Base-by-base conservation (phyloP, 2,797 vertebrate genomes). In the Tarsius wallacei region DNA sequence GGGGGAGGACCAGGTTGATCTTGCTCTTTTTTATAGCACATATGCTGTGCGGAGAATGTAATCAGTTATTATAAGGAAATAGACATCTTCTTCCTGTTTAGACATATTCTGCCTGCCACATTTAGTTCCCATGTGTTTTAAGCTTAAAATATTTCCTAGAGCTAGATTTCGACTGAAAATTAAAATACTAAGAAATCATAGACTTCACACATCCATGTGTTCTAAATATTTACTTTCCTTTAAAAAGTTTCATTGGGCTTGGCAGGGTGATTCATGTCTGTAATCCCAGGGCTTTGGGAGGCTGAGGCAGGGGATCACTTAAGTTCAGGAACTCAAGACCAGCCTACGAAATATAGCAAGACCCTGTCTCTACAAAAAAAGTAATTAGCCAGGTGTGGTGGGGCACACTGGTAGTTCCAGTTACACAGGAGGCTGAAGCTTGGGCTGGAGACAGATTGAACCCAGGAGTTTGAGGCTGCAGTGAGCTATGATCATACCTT, bases 181-280 rank as follows among this genome's bases (percentile, higher is more conserved):
- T 74, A 95, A 88, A 95, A 85, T 95, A 80, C 76, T 55, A 83
- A 76, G 63, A 71, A 87, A 93, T 63, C 24, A 70, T 2, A 83
- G 47, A 61, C 6, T 28, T 85, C 47, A 49, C 15, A n/a, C 0
- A 1, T 59, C 11, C 42, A 3, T 7, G 13, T 55, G 11, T 77
- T 81, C 47, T 70, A 88, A 94, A 87, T 66, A 82, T 87, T 94
- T 92, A 55, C n/a, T 91, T 93, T 90, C 55, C 33, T 92, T 87
- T 64, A 53, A 73, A 28, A 85, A 74, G 12, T 0, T 10, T 16
- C 53, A 14, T 8, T 70, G 66, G 66, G 33, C n/a, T n/a, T 33
- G 66, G 19, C 10, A 36, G 19, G 33, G 33, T 22, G 33, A 33
- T 19, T 70, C 33, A 36, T 19, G 21, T 10, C n/a, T 36, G 19